These are phyloP conservation scores for Steatornis caripensis DNA, from an alignment of 2,113 vertebrate species.

Conservation along the genomic window DNA sequence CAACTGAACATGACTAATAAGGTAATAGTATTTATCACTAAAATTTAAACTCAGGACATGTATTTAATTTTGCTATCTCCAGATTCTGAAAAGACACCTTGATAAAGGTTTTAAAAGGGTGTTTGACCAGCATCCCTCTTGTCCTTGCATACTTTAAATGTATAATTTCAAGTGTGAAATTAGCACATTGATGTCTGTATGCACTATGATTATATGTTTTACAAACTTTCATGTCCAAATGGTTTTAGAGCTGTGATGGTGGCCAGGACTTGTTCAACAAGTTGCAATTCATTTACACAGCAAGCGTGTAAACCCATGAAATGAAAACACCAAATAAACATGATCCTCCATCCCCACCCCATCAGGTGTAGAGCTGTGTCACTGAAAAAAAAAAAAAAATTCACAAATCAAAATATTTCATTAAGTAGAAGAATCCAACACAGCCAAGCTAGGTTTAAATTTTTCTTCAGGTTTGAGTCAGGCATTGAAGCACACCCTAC, in stretches of 20 bases:
- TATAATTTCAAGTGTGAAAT: neutral
- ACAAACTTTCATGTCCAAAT: neutral
- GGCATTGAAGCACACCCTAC: neutral
- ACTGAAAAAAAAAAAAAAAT: neutral
- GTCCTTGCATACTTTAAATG: neutral
- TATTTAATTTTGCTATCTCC: neutral
- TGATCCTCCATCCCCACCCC: accelerated
- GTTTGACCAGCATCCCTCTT: neutral
- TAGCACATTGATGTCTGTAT: neutral
- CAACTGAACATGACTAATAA: neutral
- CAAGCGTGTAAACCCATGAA: neutral
- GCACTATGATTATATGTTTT: neutral
- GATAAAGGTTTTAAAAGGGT: neutral
- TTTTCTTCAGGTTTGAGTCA: neutral
- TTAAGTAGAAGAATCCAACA: neutral
- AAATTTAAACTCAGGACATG: neutral
- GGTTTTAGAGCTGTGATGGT: neutral
- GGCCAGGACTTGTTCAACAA: neutral
- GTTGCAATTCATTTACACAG: neutral
- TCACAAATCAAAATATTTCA: neutral
- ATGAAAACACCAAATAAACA: neutral
- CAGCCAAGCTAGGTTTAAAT: neutral
- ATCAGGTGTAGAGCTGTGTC: neutral
- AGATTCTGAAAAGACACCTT: neutral
- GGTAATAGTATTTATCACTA: neutral